Evolutionary conservation across 1,140 invertebrate species (phyloP).

Genomic region (Pachypeltis micranthus): DNA sequence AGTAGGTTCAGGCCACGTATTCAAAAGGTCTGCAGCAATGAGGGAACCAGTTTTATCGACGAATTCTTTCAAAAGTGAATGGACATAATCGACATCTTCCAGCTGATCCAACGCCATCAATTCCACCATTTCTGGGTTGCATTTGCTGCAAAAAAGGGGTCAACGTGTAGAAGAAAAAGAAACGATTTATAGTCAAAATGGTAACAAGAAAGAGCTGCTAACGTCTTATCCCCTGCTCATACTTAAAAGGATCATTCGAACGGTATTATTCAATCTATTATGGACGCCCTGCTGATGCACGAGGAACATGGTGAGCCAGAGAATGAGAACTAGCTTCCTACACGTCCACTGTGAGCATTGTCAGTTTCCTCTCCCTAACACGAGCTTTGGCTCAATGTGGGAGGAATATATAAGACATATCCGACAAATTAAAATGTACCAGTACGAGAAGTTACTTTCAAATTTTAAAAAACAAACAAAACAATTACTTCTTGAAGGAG

Average conservation of each 20-base stretch:
- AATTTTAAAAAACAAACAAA: constrained; percentile 1
- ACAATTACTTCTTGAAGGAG: constrained; percentile 49
- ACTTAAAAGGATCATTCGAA: background rate
- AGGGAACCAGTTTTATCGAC: constrained; percentile 78
- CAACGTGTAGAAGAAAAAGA: background rate
- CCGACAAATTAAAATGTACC: background rate
- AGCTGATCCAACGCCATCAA: constrained; percentile 62
- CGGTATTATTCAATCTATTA: too few relatives aligned
- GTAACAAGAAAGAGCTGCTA: too few relatives aligned
- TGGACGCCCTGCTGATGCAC: too few relatives aligned
- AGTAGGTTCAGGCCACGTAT: constrained; percentile 68
- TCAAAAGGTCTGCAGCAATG: constrained; percentile 66
- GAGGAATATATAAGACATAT: background rate
- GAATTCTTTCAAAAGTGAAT: constrained; percentile 74
- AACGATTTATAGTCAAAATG: background rate
- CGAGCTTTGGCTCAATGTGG: too few relatives aligned
- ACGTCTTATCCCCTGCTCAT: too few relatives aligned
- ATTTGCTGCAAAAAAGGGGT: constrained; percentile 46
- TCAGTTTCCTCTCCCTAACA: too few relatives aligned
- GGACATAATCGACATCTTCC: constrained; percentile 72
- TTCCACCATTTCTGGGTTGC: constrained; percentile 86
- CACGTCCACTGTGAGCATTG: too few relatives aligned
- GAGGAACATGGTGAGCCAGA: too few relatives aligned
- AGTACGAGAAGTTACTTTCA: too few relatives aligned
- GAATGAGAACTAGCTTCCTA: too few relatives aligned